phyloP scores from a whole-genome alignment of 1,140 invertebrate genomes.

The Musca domestica region DNA sequence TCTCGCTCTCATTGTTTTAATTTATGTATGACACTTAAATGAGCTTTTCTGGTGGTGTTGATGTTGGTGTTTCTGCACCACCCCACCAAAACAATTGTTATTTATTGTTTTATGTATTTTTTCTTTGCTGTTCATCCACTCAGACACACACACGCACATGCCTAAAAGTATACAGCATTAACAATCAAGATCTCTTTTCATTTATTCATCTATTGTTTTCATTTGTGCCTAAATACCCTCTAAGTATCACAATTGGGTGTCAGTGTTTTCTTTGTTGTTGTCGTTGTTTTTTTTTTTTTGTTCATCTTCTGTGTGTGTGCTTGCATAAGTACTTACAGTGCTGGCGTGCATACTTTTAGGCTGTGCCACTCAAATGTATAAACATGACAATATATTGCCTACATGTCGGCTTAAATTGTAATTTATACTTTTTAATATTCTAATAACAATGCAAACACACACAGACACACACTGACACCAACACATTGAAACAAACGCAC shows the following conservation, averaged over 20 bases:
- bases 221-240: slow-evolving; percentile 7
- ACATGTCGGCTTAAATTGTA: slow-evolving; percentile 16
- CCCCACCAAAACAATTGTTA: no score
- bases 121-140: no score
- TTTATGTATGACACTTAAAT: no score
- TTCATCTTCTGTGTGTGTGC: not conserved
- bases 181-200: not conserved
- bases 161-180: no score
- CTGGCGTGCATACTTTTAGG: slow-evolving; percentile 12
- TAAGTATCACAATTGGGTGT: slow-evolving; percentile 1
- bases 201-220: slow-evolving; percentile 6
- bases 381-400: slow-evolving; percentile 8
- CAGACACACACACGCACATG: no score
- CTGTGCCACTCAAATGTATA: not conserved
- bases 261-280: not conserved
- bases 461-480: no score
- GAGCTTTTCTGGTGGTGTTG: no score
- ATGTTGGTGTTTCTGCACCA: no score
- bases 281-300: not conserved
- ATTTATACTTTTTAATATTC: slow-evolving; percentile 6
- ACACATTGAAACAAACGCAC: no score
- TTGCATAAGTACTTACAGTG: not conserved
- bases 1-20: no score
- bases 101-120: no score
- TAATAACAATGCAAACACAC: no score